phyloP scores from a whole-genome alignment of 2,113 vertebrate genomes.

The Illadopsis cleaveri region DNA sequence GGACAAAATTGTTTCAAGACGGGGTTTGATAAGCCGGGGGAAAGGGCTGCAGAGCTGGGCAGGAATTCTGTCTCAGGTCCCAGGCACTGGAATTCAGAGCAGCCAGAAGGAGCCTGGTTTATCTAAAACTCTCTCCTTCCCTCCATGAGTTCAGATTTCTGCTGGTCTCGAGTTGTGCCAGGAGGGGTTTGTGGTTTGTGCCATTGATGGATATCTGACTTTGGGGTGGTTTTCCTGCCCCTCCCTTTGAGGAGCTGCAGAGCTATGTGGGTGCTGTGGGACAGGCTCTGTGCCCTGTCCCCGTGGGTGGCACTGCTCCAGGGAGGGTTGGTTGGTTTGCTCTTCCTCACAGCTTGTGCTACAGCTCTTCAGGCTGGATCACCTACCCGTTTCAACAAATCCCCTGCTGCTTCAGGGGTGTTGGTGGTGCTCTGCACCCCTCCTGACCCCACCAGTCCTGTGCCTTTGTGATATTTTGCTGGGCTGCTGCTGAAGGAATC shows the following conservation, averaged over 20 bases:
- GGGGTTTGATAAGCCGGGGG: background rate
- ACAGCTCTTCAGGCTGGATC: background rate
- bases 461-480: background rate
- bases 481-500: background rate
- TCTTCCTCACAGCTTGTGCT: background rate
- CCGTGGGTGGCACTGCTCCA: background rate
- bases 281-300: background rate
- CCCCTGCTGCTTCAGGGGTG: no score
- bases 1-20: constrained; percentile 13
- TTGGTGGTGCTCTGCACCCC: background rate
- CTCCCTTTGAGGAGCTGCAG: background rate
- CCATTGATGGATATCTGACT: background rate
- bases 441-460: background rate
- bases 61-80: background rate
- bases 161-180: background rate
- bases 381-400: background rate
- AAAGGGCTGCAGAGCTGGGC: rapidly evolving
- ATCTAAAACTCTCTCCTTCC: background rate
- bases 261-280: background rate
- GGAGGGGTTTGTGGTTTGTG: background rate
- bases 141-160: background rate
- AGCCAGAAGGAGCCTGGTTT: background rate
- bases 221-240: background rate
- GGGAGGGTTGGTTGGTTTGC: background rate
- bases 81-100: background rate